Conservation (phyloP, 2,797 vertebrate species). For the Arnoldichthys spilopterus region DNA sequence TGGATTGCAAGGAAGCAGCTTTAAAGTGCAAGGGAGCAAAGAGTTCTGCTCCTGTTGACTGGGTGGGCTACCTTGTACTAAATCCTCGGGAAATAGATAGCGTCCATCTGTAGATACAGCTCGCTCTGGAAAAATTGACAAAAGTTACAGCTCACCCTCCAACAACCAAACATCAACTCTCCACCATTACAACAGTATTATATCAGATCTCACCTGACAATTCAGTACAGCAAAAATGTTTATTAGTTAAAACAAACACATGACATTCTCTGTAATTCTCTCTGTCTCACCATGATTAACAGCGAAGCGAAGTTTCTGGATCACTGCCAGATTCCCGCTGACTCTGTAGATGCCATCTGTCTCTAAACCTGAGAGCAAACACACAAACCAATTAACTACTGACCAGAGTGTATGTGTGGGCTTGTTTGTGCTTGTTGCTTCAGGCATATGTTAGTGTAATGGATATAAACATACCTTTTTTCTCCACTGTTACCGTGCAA, state of each 20-base stretch:
- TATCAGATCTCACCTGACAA: neutral
- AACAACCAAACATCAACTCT: neutral
- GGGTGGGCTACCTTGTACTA: slow-evolving; percentile 86
- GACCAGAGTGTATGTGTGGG: neutral
- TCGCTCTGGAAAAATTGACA: slow-evolving; percentile 85
- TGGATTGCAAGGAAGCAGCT: slow-evolving; percentile 34
- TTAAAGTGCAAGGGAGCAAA: slow-evolving; percentile 19
- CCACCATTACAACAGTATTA: neutral
- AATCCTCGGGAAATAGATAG: slow-evolving; percentile 88
- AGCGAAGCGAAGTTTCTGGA: slow-evolving; percentile 92
- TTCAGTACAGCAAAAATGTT: neutral
- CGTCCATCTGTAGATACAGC: slow-evolving; percentile 92
- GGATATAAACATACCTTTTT: slow-evolving; percentile 78
- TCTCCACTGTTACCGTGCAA: slow-evolving; percentile 87
- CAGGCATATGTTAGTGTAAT: neutral
- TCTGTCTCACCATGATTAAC: slow-evolving; percentile 87
- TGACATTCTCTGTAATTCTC: neutral
- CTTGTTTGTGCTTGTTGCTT: neutral
- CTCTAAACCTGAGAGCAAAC: slow-evolving; percentile 81
- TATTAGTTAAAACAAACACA: neutral
- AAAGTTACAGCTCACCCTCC: slow-evolving; percentile 36
- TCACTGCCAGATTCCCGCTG: slow-evolving; percentile 88
- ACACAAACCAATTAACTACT: slow-evolving; percentile 18
- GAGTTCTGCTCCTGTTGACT: neutral
- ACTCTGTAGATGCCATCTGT: slow-evolving; percentile 93